Conservation (phyloP, 2,888 invertebrate species). For the Athrips mouffetella region DNA sequence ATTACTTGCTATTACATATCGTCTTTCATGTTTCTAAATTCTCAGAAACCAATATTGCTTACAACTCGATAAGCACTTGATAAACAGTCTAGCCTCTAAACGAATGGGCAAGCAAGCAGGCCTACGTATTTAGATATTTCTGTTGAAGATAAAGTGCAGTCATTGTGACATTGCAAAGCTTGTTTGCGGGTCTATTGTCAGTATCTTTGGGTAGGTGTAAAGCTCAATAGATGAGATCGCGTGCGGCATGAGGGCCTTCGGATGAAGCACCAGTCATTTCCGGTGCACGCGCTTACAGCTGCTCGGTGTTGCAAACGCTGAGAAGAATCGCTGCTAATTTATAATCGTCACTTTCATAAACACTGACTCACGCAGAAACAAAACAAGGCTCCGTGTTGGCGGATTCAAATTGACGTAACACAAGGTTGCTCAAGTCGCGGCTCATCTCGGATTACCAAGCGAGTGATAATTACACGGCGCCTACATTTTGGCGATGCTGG, state of each 20-base stretch:
- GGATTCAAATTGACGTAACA: slow-evolving; percentile 43
- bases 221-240: slow-evolving; percentile 44
- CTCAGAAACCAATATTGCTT: slow-evolving; percentile 6
- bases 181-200: slow-evolving; percentile 25
- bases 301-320: slow-evolving; percentile 43
- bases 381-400: slow-evolving; percentile 50
- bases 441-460: slow-evolving; percentile 46
- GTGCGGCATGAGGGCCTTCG: slow-evolving; percentile 44
- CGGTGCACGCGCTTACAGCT: slow-evolving; percentile 39
- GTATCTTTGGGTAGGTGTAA: slow-evolving; percentile 23
- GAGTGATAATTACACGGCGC: slow-evolving; percentile 49
- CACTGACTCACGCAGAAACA: slow-evolving; percentile 58
- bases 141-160: slow-evolving; percentile 13
- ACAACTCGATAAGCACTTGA: slow-evolving; percentile 7
- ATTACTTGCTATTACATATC: background rate
- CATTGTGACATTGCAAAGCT: slow-evolving; percentile 22
- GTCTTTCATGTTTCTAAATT: slow-evolving; percentile 13
- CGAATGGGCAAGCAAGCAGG: slow-evolving; percentile 8
- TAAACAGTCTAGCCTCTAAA: slow-evolving; percentile 4
- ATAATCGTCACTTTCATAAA: slow-evolving; percentile 68
- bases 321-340: slow-evolving; percentile 70
- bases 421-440: slow-evolving; percentile 41
- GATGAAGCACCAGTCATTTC: slow-evolving; percentile 67
- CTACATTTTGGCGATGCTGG: slow-evolving; percentile 34
- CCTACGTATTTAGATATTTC: slow-evolving; percentile 11